Conservation (phyloP, 2,888 invertebrate genomes). For the Thecophora atra region DNA sequence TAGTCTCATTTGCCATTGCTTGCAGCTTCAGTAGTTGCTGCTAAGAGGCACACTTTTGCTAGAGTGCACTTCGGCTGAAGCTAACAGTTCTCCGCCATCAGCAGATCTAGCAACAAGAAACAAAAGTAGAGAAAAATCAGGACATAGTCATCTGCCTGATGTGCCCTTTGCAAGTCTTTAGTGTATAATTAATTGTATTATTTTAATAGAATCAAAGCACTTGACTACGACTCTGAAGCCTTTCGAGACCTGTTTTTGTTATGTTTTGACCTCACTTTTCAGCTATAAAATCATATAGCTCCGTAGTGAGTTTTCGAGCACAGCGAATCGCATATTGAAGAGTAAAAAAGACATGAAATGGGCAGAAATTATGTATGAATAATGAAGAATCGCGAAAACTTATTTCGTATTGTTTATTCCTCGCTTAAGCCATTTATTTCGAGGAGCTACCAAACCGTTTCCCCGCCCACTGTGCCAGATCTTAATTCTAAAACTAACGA, state of each 20-base stretch:
- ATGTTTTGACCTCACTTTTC: background rate
- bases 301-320: background rate
- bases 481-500: conserved; percentile 1
- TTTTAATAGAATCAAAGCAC: conserved; percentile 41
- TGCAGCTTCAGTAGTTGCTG: conserved; percentile 7
- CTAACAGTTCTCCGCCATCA: no score
- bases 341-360: no score
- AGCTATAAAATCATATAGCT: background rate
- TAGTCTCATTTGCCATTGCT: background rate
- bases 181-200: conserved; percentile 43
- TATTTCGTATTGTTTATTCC: no score
- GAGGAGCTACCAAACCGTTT: background rate
- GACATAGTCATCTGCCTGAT: background rate
- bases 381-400: no score
- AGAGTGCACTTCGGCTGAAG: conserved; percentile 21
- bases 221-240: conserved; percentile 16
- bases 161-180: conserved; percentile 23
- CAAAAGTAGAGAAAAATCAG: no score
- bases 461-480: background rate
- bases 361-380: no score
- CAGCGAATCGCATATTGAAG: background rate
- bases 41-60: conserved; percentile 20
- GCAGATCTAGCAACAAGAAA: no score
- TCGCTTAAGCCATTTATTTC: conserved; percentile 1
- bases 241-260: no score